Evolutionary conservation across 1,140 invertebrate genomes (phyloP).

Genomic region (Sipha flava): DNA sequence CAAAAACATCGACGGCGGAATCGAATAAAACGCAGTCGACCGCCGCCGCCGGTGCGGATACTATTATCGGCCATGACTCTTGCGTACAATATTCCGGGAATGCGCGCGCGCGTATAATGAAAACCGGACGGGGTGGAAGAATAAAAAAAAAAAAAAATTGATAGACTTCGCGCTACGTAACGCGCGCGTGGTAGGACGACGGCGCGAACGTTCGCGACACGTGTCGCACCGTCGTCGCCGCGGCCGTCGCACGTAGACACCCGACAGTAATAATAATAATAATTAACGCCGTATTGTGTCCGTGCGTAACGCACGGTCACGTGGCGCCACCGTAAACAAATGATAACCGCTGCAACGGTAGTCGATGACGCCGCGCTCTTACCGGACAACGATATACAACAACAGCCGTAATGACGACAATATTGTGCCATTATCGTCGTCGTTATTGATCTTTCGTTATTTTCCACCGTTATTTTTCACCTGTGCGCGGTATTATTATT

Average conservation of each 20-base stretch:
- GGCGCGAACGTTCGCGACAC: neutral
- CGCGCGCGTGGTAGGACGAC: neutral
- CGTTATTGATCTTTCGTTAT: too few species aligned
- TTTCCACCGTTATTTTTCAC: too few species aligned
- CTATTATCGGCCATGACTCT: constrained; percentile 19
- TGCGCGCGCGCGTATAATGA: neutral
- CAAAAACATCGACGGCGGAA: neutral
- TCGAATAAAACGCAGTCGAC: neutral
- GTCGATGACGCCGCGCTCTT: neutral
- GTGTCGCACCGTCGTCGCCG: neutral
- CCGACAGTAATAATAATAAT: constrained; percentile 23
- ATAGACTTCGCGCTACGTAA: neutral
- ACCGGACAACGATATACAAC: neutral
- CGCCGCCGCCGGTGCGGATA: neutral
- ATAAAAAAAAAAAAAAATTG: neutral
- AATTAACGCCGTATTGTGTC: constrained; percentile 29
- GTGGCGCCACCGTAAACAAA: constrained; percentile 32
- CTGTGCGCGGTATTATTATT: too few species aligned
- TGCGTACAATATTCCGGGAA: neutral
- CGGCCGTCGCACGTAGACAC: neutral
- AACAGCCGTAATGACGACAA: too few species aligned
- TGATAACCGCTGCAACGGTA: neutral
- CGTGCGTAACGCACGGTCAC: neutral
- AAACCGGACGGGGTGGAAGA: neutral
- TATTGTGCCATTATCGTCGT: too few species aligned